A percentile compares a stretch with the other conserved stretches of the same genome.
These are phyloP conservation scores for Hybognathus amarus DNA, from an alignment of 2,797 vertebrate genomes.

Conservation along the genomic window DNA sequence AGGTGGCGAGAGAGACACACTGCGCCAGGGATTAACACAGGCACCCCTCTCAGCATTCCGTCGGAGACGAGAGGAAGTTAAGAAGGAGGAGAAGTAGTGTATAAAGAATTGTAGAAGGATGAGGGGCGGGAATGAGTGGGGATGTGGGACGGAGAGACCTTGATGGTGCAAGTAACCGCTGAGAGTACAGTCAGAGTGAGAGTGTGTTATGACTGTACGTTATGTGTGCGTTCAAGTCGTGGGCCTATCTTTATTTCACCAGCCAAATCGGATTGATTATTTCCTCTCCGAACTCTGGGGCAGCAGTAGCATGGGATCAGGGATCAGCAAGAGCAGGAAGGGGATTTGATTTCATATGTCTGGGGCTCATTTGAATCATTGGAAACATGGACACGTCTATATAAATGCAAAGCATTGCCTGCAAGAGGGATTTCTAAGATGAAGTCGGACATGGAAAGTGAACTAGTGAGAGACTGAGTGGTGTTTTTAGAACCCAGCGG, in stretches of 20 bases:
- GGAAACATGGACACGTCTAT: slow-evolving; percentile 33
- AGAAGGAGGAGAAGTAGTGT: slow-evolving; percentile 21
- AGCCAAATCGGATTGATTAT: slow-evolving; percentile 67
- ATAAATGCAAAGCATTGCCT: slow-evolving; percentile 40
- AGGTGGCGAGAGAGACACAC: slow-evolving; percentile 55
- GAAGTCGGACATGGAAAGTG: slow-evolving; percentile 13
- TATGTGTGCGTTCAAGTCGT: slow-evolving; percentile 3
- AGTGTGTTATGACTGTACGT: slow-evolving; percentile 1
- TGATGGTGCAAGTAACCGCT: not conserved
- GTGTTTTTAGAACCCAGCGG: slow-evolving; percentile 37
- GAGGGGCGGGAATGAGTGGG: slow-evolving; percentile 1
- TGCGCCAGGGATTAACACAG: slow-evolving; percentile 59
- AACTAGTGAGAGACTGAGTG: slow-evolving; percentile 28
- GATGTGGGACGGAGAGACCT: not conserved
- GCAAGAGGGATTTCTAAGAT: slow-evolving; percentile 41
- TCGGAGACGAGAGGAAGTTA: slow-evolving; percentile 25
- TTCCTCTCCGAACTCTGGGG: slow-evolving; percentile 50
- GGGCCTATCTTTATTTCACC: slow-evolving; percentile 55
- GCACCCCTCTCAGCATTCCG: slow-evolving; percentile 34
- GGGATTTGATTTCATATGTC: slow-evolving; percentile 56
- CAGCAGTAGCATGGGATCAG: slow-evolving; percentile 26
- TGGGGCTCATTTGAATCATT: slow-evolving; percentile 48
- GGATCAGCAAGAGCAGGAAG: slow-evolving; percentile 56
- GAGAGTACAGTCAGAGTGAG: slow-evolving; percentile 7
- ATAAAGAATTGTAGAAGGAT: slow-evolving; percentile 8